phyloP scores from a whole-genome alignment of 2,888 invertebrate species.

The Petrolisthes manimaculis region DNA sequence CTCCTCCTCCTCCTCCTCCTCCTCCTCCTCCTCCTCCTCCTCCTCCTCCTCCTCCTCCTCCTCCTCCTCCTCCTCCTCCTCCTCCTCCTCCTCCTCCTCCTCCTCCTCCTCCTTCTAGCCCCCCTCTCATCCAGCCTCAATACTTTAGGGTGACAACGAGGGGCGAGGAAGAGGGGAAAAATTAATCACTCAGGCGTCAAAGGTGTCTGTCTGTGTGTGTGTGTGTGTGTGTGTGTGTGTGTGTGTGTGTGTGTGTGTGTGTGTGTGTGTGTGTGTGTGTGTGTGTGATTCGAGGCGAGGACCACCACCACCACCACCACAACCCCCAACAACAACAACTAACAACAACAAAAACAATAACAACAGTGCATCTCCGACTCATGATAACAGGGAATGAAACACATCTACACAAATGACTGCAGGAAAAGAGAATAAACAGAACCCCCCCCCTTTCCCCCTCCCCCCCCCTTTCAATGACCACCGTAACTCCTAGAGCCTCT shows the following conservation, averaged over 20 bases:
- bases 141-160: conserved; percentile 23
- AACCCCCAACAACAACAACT: no score
- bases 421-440: conserved; percentile 11
- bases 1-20: no score
- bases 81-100: background rate
- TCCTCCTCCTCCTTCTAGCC: background rate
- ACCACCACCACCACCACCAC: no score
- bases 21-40: background rate
- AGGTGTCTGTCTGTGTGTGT: no score
- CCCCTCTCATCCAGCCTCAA: background rate
- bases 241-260: no score
- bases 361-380: no score
- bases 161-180: conserved; percentile 6
- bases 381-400: conserved; percentile 17
- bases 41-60: background rate
- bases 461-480: conserved; percentile 44
- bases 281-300: background rate
- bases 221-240: no score
- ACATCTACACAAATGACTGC: conserved; percentile 23
- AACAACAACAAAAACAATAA: no score
- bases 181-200: conserved; percentile 16
- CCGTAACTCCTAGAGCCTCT: conserved; percentile 44
- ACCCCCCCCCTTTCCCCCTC: background rate
- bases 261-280: no score
- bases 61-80: background rate